A percentile compares a stretch with the other conserved stretches of the same genome.
phyloP scores from a whole-genome alignment of 2,113 vertebrate genomes.

The Fulmarus glacialis region DNA sequence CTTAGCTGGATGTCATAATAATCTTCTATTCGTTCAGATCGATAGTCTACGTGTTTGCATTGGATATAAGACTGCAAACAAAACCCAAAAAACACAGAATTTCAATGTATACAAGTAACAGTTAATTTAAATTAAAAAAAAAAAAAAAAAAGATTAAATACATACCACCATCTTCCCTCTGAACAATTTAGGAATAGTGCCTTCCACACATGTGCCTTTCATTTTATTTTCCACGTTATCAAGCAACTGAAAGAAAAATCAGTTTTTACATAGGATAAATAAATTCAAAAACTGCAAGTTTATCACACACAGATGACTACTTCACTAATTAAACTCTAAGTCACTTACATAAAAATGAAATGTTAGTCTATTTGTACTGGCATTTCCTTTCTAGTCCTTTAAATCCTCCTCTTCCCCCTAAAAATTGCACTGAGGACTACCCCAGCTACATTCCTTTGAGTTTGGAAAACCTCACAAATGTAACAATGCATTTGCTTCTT shows the following conservation, averaged over 20 bases:
- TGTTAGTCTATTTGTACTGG: background rate
- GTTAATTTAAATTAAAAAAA: background rate
- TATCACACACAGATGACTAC: background rate
- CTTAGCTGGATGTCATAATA: slow-evolving; percentile 99
- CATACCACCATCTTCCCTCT: slow-evolving; percentile 99
- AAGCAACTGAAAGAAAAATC: slow-evolving; percentile 85
- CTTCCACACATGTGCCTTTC: slow-evolving; percentile 99
- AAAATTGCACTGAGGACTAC: background rate
- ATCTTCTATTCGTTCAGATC: slow-evolving; percentile 98
- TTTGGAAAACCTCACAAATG: background rate
- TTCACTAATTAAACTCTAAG: background rate
- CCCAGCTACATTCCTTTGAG: background rate
- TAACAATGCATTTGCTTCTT: background rate
- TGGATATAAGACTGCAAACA: slow-evolving; percentile 94
- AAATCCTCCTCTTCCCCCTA: background rate
- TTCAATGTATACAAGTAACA: background rate
- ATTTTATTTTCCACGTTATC: slow-evolving; percentile 99
- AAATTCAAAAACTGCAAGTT: no score
- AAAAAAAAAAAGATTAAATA: background rate
- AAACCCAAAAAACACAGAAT: background rate
- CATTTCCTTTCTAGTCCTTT: background rate
- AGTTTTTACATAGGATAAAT: background rate
- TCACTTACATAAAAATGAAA: background rate
- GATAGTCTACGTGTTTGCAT: slow-evolving; percentile 98
- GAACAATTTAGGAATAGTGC: slow-evolving; percentile 98